A percentile compares a stretch with the other conserved stretches of the same genome.
These are phyloP conservation scores for Amazona guildingii DNA, from an alignment of 2,113 vertebrate genomes.

Conservation along the genomic window DNA sequence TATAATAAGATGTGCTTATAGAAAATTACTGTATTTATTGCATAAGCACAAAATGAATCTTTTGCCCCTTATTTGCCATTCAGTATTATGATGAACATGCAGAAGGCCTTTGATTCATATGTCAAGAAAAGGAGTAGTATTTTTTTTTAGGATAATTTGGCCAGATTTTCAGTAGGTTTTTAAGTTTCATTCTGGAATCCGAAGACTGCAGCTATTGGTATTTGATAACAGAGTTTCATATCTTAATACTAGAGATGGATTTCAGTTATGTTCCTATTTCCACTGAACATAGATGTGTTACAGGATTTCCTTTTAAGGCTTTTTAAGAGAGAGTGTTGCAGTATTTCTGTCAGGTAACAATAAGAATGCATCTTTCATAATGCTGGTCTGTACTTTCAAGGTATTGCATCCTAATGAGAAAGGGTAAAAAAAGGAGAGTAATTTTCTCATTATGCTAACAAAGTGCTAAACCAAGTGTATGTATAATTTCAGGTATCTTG, in stretches of 20 bases:
- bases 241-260: background rate
- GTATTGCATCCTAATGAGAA: background rate
- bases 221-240: background rate
- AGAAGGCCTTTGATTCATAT: background rate
- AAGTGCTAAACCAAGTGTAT: background rate
- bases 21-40: background rate
- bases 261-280: background rate
- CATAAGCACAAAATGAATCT: background rate
- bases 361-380: background rate
- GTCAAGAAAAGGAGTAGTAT: background rate
- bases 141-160: background rate
- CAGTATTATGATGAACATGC: background rate
- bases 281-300: background rate
- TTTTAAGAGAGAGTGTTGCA: background rate
- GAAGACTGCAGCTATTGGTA: background rate
- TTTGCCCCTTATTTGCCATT: background rate
- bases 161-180: background rate
- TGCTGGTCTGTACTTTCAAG: background rate
- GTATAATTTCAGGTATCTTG: background rate
- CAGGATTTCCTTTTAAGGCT: background rate
- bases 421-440: background rate
- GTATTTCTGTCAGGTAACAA: background rate
- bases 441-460: background rate
- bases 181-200: background rate
- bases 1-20: background rate